A percentile compares a stretch with the other conserved stretches of the same genome.
Evolutionary conservation across 2,113 vertebrate genomes (phyloP).

Genomic region (Psilopsiagon aymara): DNA sequence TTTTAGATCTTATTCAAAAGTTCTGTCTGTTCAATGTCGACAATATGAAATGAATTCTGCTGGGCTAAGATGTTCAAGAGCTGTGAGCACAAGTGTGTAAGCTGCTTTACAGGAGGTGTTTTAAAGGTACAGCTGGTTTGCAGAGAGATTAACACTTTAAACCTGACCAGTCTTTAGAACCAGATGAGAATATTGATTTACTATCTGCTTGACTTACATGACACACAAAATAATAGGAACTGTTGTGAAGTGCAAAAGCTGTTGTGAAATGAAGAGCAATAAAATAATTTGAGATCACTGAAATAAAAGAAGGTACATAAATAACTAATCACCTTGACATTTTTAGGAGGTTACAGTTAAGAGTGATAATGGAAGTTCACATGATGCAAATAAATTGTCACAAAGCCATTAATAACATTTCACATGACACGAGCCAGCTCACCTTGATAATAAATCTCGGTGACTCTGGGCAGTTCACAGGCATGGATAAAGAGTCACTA

Average conservation of each 20-base stretch:
- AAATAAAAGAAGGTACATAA: not conserved
- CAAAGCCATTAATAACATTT: not conserved
- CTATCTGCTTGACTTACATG: not conserved
- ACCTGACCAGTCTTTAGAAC: not conserved
- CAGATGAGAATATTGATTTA: not conserved
- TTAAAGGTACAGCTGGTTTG: not conserved
- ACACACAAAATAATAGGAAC: not conserved
- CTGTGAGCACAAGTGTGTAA: not conserved
- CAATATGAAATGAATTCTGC: conserved; percentile 10
- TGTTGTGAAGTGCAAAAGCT: not conserved
- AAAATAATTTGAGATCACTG: not conserved
- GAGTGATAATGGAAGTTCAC: not conserved
- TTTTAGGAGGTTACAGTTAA: not conserved
- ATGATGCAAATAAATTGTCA: not conserved
- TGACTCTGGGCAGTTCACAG: not conserved
- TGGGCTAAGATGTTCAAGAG: not conserved
- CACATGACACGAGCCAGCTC: not conserved
- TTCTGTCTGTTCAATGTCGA: not conserved
- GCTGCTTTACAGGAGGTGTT: not conserved
- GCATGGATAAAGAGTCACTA: not conserved
- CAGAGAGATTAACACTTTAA: not conserved
- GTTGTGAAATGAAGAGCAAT: not conserved
- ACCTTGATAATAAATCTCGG: not conserved
- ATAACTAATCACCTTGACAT: not conserved
- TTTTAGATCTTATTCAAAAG: conserved; percentile 15